Base-by-base conservation (phyloP, 2,797 vertebrate species). In the Amblyopsis hoosieri region DNA sequence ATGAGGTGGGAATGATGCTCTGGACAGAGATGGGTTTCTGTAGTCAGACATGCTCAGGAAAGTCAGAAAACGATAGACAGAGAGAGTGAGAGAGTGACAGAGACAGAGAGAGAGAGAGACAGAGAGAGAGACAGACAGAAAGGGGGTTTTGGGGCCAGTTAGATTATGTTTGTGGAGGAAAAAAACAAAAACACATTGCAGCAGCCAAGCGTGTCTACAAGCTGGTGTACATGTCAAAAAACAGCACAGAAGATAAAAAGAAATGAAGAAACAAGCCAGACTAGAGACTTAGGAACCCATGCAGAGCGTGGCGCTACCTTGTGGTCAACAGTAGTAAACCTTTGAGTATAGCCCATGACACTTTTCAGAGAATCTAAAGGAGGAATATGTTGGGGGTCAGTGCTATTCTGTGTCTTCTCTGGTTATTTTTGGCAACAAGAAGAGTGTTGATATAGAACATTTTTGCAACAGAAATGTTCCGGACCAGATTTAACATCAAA, bases 281-380 rank as follows among this genome's bases (percentile, higher is more conserved):
- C 8, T 88, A 82, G 90, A 88, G 93, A 87, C 91, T 87, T 85
- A 42, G 37, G 83, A 87, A 87, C 88, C 93, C 94, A 96, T 96
- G 95, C 94, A 95, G 93, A 93, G 91, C 91, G 82, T 80, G 79
- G 86, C 37, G 79, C 93, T 92, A 92, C 91, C 92, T 94, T 83
- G 77, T 74, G 79, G 86, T 93, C 88, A 95, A 95, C 89, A 94
- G 93, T 91, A 95, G 95, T 96, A 99, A 98, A 98, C 95, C 94
- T 96, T 97, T 96, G 96, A 98, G 97, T 98, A 99, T 98, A 98
- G 95, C 95, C 95, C 94, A 94, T 94, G 93, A 89, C 93, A 93
- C 92, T 91, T 90, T 86, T 92, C 90, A 93, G 89, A 92, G 89
- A 91, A 91, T 93, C 91, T 92, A 90, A 4, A 91, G 85, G 84